Evolutionary conservation across 2,797 vertebrate genomes (phyloP), one percentile per base, ranked within the genome.

Genomic region (Gymnopithys bicolor): DNA sequence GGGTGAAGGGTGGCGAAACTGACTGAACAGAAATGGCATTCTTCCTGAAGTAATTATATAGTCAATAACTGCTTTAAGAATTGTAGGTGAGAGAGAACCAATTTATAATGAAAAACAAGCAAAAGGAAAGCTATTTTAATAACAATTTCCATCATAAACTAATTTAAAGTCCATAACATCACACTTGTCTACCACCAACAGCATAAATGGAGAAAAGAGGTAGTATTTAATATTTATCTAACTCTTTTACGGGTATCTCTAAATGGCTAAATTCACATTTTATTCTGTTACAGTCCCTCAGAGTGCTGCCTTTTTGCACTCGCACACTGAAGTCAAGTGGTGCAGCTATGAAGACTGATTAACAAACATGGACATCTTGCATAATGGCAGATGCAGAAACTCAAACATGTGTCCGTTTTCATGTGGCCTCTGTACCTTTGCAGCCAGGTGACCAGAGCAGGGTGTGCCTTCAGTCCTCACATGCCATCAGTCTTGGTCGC

Each of bases 401-500:
- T 37, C 46, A 49, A 77, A 41, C 19, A 5, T 7, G 2, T 62
- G 6, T 33, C 35, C 80, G 35, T 15, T 84, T 81, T 75, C 14
- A 33, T 24, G 41, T 41, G 2, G 1, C 49, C 43, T 37, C 19
- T 60, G 35, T 33, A 37, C 15, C 0, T 52, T 33, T 62, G 41
- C 33, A 83, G 32, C 68, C 48, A 49, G 52, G 49, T 33, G 63
- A 53, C 11, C 16, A 53, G 32, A 49, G 48, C 71, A 53, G 41
- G 28, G 5, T n/a, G 10, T 73, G 58, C 32, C n/a, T 66, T 58
- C n/a, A 25, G 60, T 52, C 77, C 45, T 52, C 10, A 43, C 75
- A 19, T 56, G 67, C 35, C n/a, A 10, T 32, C 0, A 0, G 5
- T 59, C 49, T 74, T 64, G 2, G 3, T 32, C 1, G 0, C 0